Evolutionary conservation across 2,888 invertebrate species (phyloP), one percentile per base, ranked within the genome.

Genomic region (Phorcus lineatus): DNA sequence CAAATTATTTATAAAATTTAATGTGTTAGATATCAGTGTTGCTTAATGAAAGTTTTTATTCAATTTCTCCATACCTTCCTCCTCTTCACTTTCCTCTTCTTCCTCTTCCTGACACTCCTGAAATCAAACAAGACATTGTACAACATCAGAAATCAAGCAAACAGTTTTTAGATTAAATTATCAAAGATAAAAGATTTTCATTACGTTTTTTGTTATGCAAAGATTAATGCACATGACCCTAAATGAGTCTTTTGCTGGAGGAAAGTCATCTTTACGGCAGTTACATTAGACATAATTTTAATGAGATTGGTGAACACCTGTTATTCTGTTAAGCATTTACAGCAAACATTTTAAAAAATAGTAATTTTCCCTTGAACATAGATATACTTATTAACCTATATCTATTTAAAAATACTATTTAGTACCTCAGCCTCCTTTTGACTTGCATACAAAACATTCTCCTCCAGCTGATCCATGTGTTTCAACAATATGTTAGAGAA

Each of bases 401-500:
- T n/a, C 28, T 17, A 3, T 70, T 28, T 31, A 24, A 1, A 6
- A 31, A 3, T 31, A 47, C n/a, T 22, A 16, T 19, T 1, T 47
- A 53, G 17, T 82, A 90, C 91, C 89, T 90, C 90, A 78, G 85
- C 94, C 92, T 92, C 95, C 94, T 91, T 95, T 94, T 88, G 88
- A 54, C 74, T 94, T 93, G 87, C 95, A 94, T 88, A 95, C 95
- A 88, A 95, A 94, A 87, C 95, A 94, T 92, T 96, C 95, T 87
- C 96, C 94, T 89, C 85, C 28, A 88, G 67, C 28, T 86, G 84
- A 82, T 97, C 97, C 83, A 97, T 95, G 77, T 96, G 96, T 86
- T 96, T 96, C 91, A 98, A 94, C 77, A 98, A 94, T 90, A 97
- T 95, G 86, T 95, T 95, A 0, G 97, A 95, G 88, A 97, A 96